phyloP scores from a whole-genome alignment of 1,140 invertebrate genomes.

The Lutraria rhynchaena region DNA sequence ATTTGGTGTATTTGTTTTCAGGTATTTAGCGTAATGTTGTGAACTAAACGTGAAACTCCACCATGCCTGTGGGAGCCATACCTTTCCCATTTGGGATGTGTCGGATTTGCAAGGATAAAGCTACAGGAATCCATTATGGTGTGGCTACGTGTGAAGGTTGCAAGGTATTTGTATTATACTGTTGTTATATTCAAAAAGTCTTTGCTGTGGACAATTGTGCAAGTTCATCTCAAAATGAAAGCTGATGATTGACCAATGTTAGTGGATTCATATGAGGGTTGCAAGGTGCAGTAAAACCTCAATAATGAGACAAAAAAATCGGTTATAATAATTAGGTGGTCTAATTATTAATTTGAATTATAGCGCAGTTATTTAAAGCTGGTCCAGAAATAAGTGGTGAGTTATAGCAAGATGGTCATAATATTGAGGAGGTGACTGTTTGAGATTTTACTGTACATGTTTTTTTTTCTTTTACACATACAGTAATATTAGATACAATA shows the following conservation, averaged over 20 bases:
- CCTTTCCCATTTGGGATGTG: conserved; percentile 85
- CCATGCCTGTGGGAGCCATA: conserved; percentile 76
- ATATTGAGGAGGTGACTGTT: too few species aligned
- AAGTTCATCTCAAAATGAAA: too few species aligned
- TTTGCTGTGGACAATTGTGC: conserved; percentile 77
- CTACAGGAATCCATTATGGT: conserved; percentile 99
- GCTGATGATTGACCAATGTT: conserved; percentile 79
- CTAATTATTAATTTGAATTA: too few species aligned
- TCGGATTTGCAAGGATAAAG: conserved; percentile 99
- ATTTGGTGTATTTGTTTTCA: too few species aligned
- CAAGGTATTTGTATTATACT: conserved; percentile 94
- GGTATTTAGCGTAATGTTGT: too few species aligned
- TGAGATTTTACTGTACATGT: too few species aligned
- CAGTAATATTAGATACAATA: too few species aligned
- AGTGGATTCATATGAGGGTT: conserved; percentile 81
- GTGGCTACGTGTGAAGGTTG: conserved; percentile 99
- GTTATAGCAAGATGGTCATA: too few species aligned
- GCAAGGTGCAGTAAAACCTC: conserved; percentile 79
- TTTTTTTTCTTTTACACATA: too few species aligned
- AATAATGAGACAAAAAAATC: too few species aligned
- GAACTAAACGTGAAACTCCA: too few species aligned
- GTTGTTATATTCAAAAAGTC: conserved; percentile 77
- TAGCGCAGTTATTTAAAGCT: neutral
- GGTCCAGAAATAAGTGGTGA: too few species aligned
- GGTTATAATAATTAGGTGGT: neutral